phyloP scores from a whole-genome alignment of 2,888 invertebrate genomes.

The Ophion ventricosus region DNA sequence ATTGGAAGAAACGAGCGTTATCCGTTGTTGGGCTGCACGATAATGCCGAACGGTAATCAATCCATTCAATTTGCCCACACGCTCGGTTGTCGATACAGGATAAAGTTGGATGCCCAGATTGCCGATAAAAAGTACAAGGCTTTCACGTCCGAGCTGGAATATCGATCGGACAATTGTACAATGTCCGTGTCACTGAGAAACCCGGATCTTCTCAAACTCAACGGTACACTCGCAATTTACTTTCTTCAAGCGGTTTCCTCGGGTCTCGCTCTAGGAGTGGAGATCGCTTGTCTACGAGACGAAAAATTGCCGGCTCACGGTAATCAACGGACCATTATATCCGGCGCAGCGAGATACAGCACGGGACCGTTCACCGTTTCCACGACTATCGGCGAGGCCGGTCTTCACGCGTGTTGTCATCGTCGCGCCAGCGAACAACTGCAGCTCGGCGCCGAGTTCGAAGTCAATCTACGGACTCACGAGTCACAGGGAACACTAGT shows the following conservation, averaged over 20 bases:
- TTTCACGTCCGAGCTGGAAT: constrained; percentile 75
- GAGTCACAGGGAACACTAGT: constrained; percentile 87
- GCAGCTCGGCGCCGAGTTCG: constrained; percentile 88
- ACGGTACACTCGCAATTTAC: constrained; percentile 78
- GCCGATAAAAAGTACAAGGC: constrained; percentile 72
- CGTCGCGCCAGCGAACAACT: constrained; percentile 86
- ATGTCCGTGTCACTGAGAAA: constrained; percentile 76
- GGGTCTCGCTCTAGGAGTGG: constrained; percentile 78
- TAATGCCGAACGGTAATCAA: constrained; percentile 78
- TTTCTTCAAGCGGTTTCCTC: constrained; percentile 80
- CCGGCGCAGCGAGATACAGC: constrained; percentile 82
- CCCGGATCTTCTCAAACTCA: constrained; percentile 71
- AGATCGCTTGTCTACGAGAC: constrained; percentile 76
- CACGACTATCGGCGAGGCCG: constrained; percentile 85
- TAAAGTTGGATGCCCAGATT: constrained; percentile 77
- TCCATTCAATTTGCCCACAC: constrained; percentile 77
- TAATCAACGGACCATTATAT: constrained; percentile 74
- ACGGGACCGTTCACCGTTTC: constrained; percentile 88
- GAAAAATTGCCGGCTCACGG: constrained; percentile 69
- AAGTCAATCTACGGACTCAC: constrained; percentile 86
- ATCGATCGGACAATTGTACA: constrained; percentile 80
- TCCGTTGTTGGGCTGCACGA: constrained; percentile 76
- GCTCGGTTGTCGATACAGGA: constrained; percentile 77
- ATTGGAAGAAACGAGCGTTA: constrained; percentile 77
- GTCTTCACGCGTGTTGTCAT: constrained; percentile 86